Evolutionary conservation across 1,140 invertebrate species (phyloP).

Genomic region (Leucophenga varia): DNA sequence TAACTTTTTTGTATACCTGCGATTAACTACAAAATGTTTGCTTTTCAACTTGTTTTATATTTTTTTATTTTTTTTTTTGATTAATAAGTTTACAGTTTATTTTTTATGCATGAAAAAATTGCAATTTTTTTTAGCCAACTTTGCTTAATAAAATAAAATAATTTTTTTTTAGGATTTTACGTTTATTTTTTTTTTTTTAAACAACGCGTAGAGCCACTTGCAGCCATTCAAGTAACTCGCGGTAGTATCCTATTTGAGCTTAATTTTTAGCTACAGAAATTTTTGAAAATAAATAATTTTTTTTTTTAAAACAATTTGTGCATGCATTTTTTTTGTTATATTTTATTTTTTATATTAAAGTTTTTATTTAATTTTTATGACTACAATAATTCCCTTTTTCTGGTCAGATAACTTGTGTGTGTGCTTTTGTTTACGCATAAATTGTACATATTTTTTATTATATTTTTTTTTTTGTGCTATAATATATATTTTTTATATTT

Average conservation of each 20-base stretch:
- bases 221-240: slow-evolving; percentile 54
- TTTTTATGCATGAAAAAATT: slow-evolving; percentile 5
- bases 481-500: background rate
- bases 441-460: slow-evolving; percentile 16
- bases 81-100: background rate
- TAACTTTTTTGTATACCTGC: slow-evolving; percentile 50
- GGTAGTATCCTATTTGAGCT: slow-evolving; percentile 29
- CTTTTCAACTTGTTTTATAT: slow-evolving; percentile 25
- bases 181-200: slow-evolving; percentile 2
- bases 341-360: background rate
- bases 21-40: slow-evolving; percentile 44
- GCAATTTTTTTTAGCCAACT: slow-evolving; percentile 16
- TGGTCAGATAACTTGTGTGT: slow-evolving; percentile 46
- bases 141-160: background rate
- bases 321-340: slow-evolving; percentile 9
- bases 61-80: slow-evolving; percentile 2
- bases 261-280: too few relatives aligned
- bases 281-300: too few relatives aligned
- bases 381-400: slow-evolving; percentile 40
- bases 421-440: slow-evolving; percentile 13
- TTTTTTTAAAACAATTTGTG: slow-evolving; percentile 27
- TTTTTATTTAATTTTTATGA: background rate
- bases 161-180: slow-evolving; percentile 2
- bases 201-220: slow-evolving; percentile 46
- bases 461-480: slow-evolving; percentile 1